Evolutionary conservation across 1,140 invertebrate genomes (phyloP), one percentile per base, ranked within the genome.

Genomic region (Neodiprion lecontei): DNA sequence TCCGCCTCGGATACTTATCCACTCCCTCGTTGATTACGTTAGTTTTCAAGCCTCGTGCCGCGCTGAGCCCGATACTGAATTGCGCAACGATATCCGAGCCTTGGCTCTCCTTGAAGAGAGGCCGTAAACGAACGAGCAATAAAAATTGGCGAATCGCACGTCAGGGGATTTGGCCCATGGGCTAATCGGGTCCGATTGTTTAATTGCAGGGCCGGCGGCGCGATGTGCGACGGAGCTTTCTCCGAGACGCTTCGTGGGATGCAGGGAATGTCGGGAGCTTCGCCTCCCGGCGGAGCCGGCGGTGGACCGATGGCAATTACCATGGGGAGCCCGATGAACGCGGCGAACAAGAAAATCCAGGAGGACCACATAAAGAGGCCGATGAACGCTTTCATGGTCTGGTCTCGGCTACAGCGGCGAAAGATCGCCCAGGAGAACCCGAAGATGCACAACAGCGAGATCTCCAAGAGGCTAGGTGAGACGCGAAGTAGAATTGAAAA

Each of bases 391-490:
- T 92, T 92, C 82, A 94, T 94, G 95, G 94, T 96, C 1, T 97
- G 96, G 96, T 96, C 95, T 0, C 86, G 95, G 66, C 89, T 96
- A 65, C 96, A 97, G 82, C 87, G 96, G 70, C 90, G 95, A 74
- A 97, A 98, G 88, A 99, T 99, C 80, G 97, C 97, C 0, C 96
- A 98, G 85, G 97, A 99, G 81, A 98, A 99, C 88, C 98, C 98
- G 1, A 99, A 99, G 89, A 98, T 99, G 97, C 97, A 99, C 89
- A 99, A 99, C 86, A 98, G 96, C 0, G 97, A 99, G 87, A 99
- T 99, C 76, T 97, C 95, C 23, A 99, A 99, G 87, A 88, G 97
- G 85, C 91, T 99, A 61, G 97, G 95, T 95, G 77, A 92, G 93
- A 88, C 12, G 69, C 61, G 40, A 0, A 21, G 7, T 11, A 73